Evolutionary conservation across 1,140 invertebrate species (phyloP).

Genomic region (Trichonephila clavipes): DNA sequence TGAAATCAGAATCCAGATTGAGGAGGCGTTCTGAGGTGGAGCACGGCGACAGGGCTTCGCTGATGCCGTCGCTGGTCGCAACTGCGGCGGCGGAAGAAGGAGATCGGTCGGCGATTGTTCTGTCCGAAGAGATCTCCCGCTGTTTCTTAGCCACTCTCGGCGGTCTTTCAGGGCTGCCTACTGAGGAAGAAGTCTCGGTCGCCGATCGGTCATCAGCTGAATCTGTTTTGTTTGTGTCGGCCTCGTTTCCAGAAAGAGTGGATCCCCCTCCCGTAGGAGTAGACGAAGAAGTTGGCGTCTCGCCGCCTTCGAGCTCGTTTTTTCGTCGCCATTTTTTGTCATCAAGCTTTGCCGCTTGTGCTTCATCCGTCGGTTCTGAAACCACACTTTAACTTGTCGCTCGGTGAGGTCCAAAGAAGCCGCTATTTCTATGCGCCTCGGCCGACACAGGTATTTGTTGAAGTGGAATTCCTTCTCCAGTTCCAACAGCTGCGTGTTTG

Average conservation of each 20-base stretch:
- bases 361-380: constrained; percentile 99
- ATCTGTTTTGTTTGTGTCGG: constrained; percentile 62
- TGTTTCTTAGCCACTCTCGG: constrained; percentile 52
- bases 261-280: constrained; percentile 58
- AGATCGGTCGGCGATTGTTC: constrained; percentile 48
- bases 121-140: constrained; percentile 64
- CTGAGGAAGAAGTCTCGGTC: constrained; percentile 70
- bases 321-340: constrained; percentile 90
- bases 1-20: constrained; percentile 62
- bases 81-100: constrained; percentile 55
- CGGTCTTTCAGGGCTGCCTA: constrained; percentile 67
- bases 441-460: constrained; percentile 95
- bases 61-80: constrained; percentile 35
- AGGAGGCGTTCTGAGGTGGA: constrained; percentile 61
- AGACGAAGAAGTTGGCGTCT: constrained; percentile 61
- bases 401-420: constrained; percentile 97
- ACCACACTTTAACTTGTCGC: constrained; percentile 95
- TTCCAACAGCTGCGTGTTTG: constrained; percentile 96
- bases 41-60: constrained; percentile 58
- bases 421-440: constrained; percentile 97
- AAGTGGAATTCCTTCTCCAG: constrained; percentile 99
- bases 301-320: constrained; percentile 57
- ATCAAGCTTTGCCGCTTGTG: constrained; percentile 93
- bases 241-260: constrained; percentile 64
- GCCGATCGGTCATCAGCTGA: constrained; percentile 72